phyloP scores from a whole-genome alignment of 2,797 vertebrate species.

The Babyrousa celebensis region DNA sequence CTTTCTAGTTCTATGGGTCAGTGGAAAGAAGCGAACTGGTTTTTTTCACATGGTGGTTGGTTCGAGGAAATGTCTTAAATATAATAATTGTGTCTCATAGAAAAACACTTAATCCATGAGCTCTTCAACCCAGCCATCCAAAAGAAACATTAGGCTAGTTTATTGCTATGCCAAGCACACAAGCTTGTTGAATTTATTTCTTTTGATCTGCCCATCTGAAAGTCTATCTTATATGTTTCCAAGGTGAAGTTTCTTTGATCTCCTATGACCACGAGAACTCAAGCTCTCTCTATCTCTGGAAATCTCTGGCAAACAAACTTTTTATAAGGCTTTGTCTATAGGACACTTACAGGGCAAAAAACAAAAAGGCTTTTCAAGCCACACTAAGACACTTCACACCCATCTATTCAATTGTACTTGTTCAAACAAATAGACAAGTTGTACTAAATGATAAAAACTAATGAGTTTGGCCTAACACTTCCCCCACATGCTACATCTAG shows the following conservation, averaged over 20 bases:
- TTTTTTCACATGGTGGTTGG: not conserved
- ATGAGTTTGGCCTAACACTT: not conserved
- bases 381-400: not conserved
- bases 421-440: conserved; percentile 33
- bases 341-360: not conserved
- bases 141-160: conserved; percentile 33
- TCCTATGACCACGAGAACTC: conserved; percentile 18
- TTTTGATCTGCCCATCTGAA: conserved; percentile 60
- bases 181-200: conserved; percentile 56
- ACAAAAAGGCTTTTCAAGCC: not conserved
- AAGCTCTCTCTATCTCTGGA: conserved; percentile 39
- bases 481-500: not conserved
- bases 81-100: not conserved
- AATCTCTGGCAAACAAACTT: conserved; percentile 42
- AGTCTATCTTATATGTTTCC: conserved; percentile 35
- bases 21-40: conserved; percentile 41
- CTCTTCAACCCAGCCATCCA: not conserved
- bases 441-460: conserved; percentile 49
- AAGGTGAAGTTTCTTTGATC: conserved; percentile 49
- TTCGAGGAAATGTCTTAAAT: conserved; percentile 21
- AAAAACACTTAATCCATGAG: conserved; percentile 63
- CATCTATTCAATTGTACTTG: not conserved
- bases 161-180: not conserved
- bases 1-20: conserved; percentile 37
- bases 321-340: conserved; percentile 4